A percentile compares a stretch with the other conserved stretches of the same genome.
phyloP scores from a whole-genome alignment of 2,888 invertebrate genomes.

The Pachydiplax longipennis region DNA sequence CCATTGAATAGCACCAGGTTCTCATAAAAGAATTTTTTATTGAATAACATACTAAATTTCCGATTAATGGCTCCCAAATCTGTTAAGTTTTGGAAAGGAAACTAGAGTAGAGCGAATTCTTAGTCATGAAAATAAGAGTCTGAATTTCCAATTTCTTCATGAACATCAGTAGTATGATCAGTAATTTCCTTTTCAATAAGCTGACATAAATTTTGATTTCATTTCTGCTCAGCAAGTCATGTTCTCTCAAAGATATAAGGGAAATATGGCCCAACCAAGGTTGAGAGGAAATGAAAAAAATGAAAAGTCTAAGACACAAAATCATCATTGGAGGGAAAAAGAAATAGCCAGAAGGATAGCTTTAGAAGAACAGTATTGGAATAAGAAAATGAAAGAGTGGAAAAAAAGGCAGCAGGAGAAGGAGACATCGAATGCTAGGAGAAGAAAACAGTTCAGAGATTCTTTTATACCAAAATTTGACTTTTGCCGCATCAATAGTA shows the following conservation, averaged over 20 bases:
- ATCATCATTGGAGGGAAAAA: background rate
- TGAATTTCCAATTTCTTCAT: too few species aligned
- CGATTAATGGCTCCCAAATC: too few species aligned
- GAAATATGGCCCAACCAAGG: background rate
- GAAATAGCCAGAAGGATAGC: background rate
- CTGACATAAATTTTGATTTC: too few species aligned
- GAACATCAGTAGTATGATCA: too few species aligned
- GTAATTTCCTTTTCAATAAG: too few species aligned
- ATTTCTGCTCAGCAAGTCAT: background rate
- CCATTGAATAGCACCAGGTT: too few species aligned
- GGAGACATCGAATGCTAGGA: background rate
- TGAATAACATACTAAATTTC: too few species aligned
- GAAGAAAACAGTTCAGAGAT: background rate
- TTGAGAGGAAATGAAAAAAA: background rate
- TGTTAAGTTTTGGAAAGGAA: too few species aligned
- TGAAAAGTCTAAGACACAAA: background rate
- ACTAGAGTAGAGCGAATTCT: too few species aligned
- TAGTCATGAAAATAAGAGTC: too few species aligned
- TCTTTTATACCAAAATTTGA: background rate
- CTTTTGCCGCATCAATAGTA: too few species aligned
- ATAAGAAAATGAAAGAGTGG: background rate
- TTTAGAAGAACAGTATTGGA: background rate
- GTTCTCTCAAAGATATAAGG: background rate
- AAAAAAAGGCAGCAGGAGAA: background rate
- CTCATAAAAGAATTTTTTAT: too few species aligned